phyloP scores from a whole-genome alignment of 2,113 vertebrate genomes.

The Ahaetulla prasina region DNA sequence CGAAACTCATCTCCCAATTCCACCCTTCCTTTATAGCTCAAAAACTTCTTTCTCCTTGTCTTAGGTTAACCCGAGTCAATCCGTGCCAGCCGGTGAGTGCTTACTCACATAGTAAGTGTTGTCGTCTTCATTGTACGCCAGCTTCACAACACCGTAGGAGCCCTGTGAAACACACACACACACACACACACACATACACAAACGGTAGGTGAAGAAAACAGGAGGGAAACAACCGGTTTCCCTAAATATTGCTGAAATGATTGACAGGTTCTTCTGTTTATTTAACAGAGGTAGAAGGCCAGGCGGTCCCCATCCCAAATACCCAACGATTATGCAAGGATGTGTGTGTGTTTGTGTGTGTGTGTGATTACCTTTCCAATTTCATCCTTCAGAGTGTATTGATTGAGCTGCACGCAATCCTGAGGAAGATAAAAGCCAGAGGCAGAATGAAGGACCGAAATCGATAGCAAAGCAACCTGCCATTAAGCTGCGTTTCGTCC shows the following conservation, averaged over 20 bases:
- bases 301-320: background rate
- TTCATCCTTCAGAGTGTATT: slow-evolving; percentile 97
- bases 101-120: slow-evolving; percentile 96
- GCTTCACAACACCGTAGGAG: slow-evolving; percentile 96
- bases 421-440: slow-evolving; percentile 47
- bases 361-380: slow-evolving; percentile 87
- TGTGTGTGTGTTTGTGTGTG: background rate
- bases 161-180: slow-evolving; percentile 69
- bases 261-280: background rate
- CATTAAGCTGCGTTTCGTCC: background rate
- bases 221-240: background rate
- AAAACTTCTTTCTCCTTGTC: background rate
- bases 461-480: background rate
- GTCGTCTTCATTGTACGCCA: slow-evolving; percentile 97
- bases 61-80: background rate
- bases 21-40: background rate
- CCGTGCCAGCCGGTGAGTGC: background rate
- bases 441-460: background rate
- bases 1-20: background rate
- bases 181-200: background rate
- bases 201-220: background rate
- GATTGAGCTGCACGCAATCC: slow-evolving; percentile 98
- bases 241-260: too few relatives aligned
- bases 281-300: background rate
- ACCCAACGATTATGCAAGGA: background rate